Conservation (phyloP, 2,888 invertebrate species). For the Philereme vetulata region DNA sequence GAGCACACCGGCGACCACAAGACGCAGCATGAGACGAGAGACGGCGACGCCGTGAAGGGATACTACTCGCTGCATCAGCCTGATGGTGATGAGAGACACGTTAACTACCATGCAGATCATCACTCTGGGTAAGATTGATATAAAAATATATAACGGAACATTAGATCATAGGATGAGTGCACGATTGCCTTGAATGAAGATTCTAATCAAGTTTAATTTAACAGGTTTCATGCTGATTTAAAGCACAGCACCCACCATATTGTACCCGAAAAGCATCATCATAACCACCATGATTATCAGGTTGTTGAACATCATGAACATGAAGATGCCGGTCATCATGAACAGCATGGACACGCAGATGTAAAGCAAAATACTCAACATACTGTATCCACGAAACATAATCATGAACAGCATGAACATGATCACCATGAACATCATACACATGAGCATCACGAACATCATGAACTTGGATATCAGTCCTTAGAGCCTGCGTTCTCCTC, state of each 20-base stretch:
- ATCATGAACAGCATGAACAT: too few species aligned
- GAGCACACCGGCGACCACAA: constrained; percentile 67
- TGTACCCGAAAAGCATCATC: constrained; percentile 40
- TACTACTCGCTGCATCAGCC: constrained; percentile 37
- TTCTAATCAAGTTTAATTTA: constrained; percentile 5
- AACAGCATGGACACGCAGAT: too few species aligned
- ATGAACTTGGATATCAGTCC: background rate
- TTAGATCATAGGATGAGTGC: too few species aligned
- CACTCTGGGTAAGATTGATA: constrained; percentile 46
- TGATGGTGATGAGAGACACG: constrained; percentile 36
- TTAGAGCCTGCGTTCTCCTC: constrained; percentile 48
- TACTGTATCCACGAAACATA: constrained; percentile 10
- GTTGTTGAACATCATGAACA: background rate
- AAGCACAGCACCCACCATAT: constrained; percentile 33
- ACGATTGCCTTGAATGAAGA: background rate
- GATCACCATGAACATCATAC: background rate
- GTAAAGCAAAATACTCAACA: too few species aligned
- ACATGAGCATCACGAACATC: constrained; percentile 4
- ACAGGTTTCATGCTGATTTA: constrained; percentile 42
- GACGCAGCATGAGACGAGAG: constrained; percentile 57
- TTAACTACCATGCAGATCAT: constrained; percentile 37
- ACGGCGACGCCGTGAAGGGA: constrained; percentile 55
- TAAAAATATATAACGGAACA: too few species aligned
- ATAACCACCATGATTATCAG: background rate
- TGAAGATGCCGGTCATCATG: too few species aligned